These are phyloP conservation scores for Micromesistius poutassou DNA, from an alignment of 2,797 vertebrate species.

Conservation along the genomic window DNA sequence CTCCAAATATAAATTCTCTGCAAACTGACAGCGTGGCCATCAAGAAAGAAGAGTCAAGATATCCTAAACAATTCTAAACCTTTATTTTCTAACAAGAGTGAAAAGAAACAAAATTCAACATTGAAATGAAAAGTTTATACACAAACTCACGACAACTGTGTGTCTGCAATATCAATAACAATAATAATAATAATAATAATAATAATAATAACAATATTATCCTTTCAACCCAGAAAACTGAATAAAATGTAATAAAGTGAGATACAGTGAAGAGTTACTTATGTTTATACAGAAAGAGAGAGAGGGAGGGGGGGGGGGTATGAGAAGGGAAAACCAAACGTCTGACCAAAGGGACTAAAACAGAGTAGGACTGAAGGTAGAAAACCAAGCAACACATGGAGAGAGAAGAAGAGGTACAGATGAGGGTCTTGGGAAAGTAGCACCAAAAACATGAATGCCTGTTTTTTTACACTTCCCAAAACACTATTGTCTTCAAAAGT, in stretches of 20 bases:
- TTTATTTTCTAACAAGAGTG: conserved; percentile 85
- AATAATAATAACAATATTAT: conserved; percentile 68
- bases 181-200: conserved; percentile 76
- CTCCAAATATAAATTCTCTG: conserved; percentile 45
- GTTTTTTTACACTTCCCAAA: conserved; percentile 75
- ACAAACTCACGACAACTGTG: conserved; percentile 76
- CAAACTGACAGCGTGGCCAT: neutral
- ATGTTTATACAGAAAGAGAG: conserved; percentile 57
- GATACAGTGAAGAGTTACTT: conserved; percentile 74
- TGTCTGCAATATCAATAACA: conserved; percentile 78
- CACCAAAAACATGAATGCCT: conserved; percentile 79
- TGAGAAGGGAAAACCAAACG: neutral
- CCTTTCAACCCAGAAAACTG: conserved; percentile 71
- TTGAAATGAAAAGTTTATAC: conserved; percentile 81
- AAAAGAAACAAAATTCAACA: conserved; percentile 82
- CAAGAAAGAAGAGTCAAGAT: conserved; percentile 42
- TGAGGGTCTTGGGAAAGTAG: conserved; percentile 76
- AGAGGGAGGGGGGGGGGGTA: conserved; percentile 4
- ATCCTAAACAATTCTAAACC: conserved; percentile 81
- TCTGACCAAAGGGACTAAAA: conserved; percentile 40
- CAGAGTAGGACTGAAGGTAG: conserved; percentile 23
- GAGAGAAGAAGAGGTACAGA: conserved; percentile 56
- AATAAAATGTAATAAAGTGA: conserved; percentile 68
- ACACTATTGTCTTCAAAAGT: conserved; percentile 60
- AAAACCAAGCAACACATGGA: conserved; percentile 9